Percentiles rank a stretch among this genome's conserved stretches.
These are phyloP conservation scores for Silurus asotus DNA, from an alignment of 2,113 vertebrate species.

Conservation along the genomic window DNA sequence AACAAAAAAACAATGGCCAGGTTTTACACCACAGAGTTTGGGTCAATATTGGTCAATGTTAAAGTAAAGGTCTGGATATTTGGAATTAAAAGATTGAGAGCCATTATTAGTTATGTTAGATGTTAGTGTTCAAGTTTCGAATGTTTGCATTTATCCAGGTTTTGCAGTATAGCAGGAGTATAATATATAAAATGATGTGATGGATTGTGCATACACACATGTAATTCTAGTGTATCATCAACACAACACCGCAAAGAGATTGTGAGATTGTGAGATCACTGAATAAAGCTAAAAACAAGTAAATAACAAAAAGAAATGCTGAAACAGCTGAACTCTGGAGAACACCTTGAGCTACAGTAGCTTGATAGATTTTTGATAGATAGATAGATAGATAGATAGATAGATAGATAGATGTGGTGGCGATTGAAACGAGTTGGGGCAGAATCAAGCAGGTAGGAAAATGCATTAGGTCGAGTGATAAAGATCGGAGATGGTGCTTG, in stretches of 20 bases:
- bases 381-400: no score
- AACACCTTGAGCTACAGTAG: not conserved
- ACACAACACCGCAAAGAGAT: not conserved
- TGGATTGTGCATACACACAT: not conserved
- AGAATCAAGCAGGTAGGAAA: not conserved
- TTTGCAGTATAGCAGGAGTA: not conserved
- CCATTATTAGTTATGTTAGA: not conserved
- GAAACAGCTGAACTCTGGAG: not conserved
- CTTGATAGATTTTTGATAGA: not conserved
- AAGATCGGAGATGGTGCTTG: constrained; percentile 1
- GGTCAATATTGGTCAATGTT: not conserved
- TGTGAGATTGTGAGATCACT: not conserved
- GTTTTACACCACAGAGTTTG: not conserved
- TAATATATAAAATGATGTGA: not conserved
- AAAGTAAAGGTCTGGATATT: not conserved
- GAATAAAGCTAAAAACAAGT: not conserved
- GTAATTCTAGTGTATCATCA: not conserved
- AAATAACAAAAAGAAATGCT: constrained; percentile 1
- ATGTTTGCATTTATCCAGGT: not conserved
- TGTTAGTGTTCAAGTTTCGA: no score
- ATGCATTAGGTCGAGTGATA: not conserved
- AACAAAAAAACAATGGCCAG: not conserved
- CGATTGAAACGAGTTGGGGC: not conserved
- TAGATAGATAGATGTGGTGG: not conserved
- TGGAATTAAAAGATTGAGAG: not conserved